Percentiles rank a stretch among this genome's conserved stretches.
These are phyloP conservation scores for Cricetomys ansorgei DNA, from an alignment of 2,113 vertebrate genomes.

Conservation along the genomic window DNA sequence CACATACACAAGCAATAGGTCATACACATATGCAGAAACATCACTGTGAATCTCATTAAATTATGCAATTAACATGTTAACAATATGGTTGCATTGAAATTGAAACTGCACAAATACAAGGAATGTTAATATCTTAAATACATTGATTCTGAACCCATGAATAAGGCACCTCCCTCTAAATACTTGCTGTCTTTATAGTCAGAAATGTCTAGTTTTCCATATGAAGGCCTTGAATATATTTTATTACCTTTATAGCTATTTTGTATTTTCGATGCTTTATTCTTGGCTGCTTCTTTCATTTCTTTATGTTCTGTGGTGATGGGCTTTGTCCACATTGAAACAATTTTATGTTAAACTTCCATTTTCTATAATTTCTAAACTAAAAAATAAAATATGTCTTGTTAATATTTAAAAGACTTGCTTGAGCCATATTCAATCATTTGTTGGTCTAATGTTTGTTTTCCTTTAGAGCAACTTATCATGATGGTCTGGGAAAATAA, in stretches of 20 bases:
- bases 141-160: not conserved
- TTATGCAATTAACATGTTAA: not conserved
- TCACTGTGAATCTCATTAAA: not conserved
- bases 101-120: not conserved
- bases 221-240: not conserved
- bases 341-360: not conserved
- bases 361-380: not conserved
- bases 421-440: not conserved
- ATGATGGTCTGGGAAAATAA: not conserved
- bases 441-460: not conserved
- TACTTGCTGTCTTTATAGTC: not conserved
- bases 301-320: not conserved
- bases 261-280: not conserved
- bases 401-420: not conserved
- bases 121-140: not conserved
- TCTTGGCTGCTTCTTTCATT: not conserved
- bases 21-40: not conserved
- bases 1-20: not conserved
- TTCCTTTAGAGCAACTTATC: not conserved
- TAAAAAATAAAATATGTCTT: not conserved
- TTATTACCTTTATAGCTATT: not conserved
- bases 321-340: not conserved
- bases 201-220: not conserved
- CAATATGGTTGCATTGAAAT: not conserved
- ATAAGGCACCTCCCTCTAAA: not conserved